phyloP scores from a whole-genome alignment of 2,888 invertebrate species.

The Pegoplata infirma region DNA sequence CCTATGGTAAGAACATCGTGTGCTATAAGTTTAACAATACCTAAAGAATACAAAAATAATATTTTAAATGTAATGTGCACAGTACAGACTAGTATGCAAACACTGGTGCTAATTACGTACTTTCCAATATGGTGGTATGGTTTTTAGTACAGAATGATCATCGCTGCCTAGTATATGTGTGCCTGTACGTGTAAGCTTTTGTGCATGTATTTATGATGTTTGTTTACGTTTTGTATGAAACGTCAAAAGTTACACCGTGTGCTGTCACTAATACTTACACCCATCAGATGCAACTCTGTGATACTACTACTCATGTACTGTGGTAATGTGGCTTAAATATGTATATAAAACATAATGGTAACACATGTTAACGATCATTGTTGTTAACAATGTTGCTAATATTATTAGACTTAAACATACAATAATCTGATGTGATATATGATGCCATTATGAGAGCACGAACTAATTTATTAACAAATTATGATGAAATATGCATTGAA shows the following conservation, averaged over 20 bases:
- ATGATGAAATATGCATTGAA: slow-evolving; percentile 70
- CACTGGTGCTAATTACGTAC: no score
- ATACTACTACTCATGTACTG: no score
- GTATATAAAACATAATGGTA: slow-evolving; percentile 48
- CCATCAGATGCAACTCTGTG: no score
- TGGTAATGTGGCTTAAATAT: slow-evolving; percentile 25
- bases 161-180: no score
- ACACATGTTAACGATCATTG: slow-evolving; percentile 50
- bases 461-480: slow-evolving; percentile 75
- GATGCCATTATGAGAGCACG: slow-evolving; percentile 67
- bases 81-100: no score
- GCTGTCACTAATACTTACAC: no score
- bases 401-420: slow-evolving; percentile 19
- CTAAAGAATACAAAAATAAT: slow-evolving; percentile 17
- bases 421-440: slow-evolving; percentile 39
- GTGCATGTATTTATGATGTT: no score
- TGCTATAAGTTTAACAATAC: slow-evolving; percentile 42
- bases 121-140: no score
- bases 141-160: no score
- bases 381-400: slow-evolving; percentile 54
- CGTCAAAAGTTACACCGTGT: no score
- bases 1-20: slow-evolving; percentile 41
- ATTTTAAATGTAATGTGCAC: not conserved
- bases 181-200: no score
- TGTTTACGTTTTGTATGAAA: no score